Evolutionary conservation across 2,888 invertebrate genomes (phyloP).

Genomic region (Diarsia dahlii): DNA sequence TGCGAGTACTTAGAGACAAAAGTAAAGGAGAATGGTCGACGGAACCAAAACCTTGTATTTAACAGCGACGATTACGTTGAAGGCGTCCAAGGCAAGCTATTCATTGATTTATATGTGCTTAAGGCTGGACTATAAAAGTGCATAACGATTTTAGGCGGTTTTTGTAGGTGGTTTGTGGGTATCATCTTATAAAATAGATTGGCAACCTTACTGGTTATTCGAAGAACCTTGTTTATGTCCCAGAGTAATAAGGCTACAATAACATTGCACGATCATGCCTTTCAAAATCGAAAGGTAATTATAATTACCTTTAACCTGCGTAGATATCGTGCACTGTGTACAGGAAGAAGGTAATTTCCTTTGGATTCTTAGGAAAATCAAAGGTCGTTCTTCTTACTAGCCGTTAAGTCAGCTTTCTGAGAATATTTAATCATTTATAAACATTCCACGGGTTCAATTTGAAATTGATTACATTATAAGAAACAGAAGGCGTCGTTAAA

Average conservation of each 20-base stretch:
- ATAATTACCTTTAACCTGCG: neutral
- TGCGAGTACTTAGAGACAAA: constrained; percentile 44
- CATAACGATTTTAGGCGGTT: constrained; percentile 18
- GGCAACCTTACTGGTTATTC: neutral
- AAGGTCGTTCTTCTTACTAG: neutral
- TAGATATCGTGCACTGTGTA: neutral
- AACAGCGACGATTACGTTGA: constrained; percentile 57
- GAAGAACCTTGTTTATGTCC: neutral
- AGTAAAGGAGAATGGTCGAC: constrained; percentile 62
- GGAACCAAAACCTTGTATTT: constrained; percentile 61
- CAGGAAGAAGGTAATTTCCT: neutral
- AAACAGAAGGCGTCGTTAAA: constrained; percentile 32
- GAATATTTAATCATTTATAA: constrained; percentile 34
- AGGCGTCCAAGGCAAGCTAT: constrained; percentile 48
- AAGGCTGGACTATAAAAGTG: constrained; percentile 30
- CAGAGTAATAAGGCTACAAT: neutral
- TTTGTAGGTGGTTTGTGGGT: neutral
- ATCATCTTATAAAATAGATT: constrained; percentile 7
- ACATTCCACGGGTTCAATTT: constrained; percentile 31
- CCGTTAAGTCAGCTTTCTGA: neutral
- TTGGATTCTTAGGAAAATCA: neutral
- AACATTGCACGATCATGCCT: neutral
- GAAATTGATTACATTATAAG: constrained; percentile 34
- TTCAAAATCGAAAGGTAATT: neutral
- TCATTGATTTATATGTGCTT: constrained; percentile 48